Conservation (phyloP, 2,888 invertebrate species). For the Andrena fulva region DNA sequence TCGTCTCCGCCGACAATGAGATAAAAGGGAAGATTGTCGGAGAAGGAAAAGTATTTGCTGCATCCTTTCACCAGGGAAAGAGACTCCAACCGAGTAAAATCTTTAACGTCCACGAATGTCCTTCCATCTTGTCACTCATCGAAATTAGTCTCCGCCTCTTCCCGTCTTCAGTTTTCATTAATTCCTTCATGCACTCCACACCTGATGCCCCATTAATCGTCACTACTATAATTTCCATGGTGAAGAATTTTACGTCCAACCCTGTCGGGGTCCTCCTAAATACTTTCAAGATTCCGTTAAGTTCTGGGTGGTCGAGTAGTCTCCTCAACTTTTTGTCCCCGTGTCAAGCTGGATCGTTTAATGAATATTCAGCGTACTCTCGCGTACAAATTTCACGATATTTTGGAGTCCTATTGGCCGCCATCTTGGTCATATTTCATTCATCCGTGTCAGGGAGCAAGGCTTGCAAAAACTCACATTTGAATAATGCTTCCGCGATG, state of each 20-base stretch:
- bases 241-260: too few relatives aligned
- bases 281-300: not conserved
- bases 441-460: not conserved
- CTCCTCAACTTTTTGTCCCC: not conserved
- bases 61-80: constrained; percentile 10
- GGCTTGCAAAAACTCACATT: constrained; percentile 3
- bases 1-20: constrained; percentile 24
- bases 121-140: not conserved
- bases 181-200: too few relatives aligned
- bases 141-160: not conserved
- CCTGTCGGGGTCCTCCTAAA: too few relatives aligned
- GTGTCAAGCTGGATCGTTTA: too few relatives aligned
- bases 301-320: not conserved
- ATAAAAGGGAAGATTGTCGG: constrained; percentile 35
- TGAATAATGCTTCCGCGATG: not conserved
- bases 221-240: too few relatives aligned
- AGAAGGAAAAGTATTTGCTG: constrained; percentile 32
- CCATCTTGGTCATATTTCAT: not conserved
- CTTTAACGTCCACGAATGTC: constrained; percentile 20
- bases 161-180: too few relatives aligned
- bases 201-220: too few relatives aligned
- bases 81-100: constrained; percentile 30
- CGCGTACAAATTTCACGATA: not conserved
- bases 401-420: not conserved
- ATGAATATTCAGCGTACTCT: too few relatives aligned